Conservation (phyloP, 2,797 vertebrate genomes). For the Tadarida brasiliensis region DNA sequence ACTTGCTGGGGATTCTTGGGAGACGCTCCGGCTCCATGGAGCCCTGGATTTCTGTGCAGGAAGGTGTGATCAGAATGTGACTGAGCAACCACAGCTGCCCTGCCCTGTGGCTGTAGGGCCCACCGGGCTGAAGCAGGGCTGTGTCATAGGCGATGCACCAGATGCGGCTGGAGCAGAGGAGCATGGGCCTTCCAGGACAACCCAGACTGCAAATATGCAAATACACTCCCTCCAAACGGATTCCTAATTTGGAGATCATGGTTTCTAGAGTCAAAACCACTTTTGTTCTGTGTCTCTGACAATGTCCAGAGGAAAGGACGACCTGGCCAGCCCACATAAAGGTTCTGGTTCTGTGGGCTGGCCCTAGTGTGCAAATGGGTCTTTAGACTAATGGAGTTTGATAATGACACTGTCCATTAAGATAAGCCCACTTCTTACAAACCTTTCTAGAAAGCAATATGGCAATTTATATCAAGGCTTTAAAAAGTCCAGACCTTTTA, state of each 20-base stretch:
- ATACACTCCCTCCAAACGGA: not conserved
- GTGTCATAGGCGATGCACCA: not conserved
- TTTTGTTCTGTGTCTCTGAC: not conserved
- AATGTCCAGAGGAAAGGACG: not conserved
- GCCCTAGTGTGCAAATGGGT: not conserved
- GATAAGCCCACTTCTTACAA: not conserved
- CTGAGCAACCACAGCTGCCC: not conserved
- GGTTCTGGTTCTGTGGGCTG: not conserved
- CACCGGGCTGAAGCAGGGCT: not conserved
- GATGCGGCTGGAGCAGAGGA: not conserved
- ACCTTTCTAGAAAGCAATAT: slow-evolving; percentile 56
- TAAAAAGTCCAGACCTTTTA: not conserved
- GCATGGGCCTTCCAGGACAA: not conserved
- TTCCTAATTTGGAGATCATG: not conserved
- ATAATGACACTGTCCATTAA: not conserved
- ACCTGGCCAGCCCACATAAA: not conserved
- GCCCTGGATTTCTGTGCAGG: not conserved
- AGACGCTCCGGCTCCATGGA: not conserved
- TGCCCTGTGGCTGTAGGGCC: not conserved
- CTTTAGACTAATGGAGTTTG: not conserved
- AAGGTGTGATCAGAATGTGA: not conserved
- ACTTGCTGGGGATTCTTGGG: not conserved
- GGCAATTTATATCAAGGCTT: slow-evolving; percentile 38
- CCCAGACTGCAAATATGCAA: not conserved
- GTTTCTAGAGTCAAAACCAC: not conserved